Evolutionary conservation across 2,113 vertebrate species (phyloP).

Genomic region (Ia io): DNA sequence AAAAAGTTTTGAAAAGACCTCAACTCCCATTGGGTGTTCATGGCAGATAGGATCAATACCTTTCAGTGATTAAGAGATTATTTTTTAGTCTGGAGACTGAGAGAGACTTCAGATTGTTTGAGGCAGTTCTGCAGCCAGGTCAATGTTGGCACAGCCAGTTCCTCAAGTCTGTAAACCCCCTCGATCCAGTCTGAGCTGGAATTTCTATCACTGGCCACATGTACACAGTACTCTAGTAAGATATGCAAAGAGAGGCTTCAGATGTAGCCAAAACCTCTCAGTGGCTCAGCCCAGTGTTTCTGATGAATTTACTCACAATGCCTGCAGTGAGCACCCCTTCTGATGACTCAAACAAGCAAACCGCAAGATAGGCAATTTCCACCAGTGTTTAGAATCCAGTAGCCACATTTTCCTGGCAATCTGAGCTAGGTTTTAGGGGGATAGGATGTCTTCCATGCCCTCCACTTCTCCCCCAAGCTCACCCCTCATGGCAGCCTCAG

Average conservation of each 20-base stretch:
- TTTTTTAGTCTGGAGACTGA: not conserved
- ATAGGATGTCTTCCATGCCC: not conserved
- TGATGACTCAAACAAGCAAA: not conserved
- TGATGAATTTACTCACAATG: accelerated
- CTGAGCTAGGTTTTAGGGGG: not conserved
- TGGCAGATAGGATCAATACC: not conserved
- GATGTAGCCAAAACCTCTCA: not conserved
- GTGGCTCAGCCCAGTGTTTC: not conserved
- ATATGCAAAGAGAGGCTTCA: not conserved
- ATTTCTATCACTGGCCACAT: not conserved
- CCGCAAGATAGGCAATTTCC: not conserved
- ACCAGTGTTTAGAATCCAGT: not conserved
- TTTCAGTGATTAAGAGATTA: not conserved
- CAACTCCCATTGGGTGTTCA: not conserved
- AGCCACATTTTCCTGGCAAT: not conserved
- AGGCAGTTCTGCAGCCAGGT: not conserved
- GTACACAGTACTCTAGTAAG: not conserved
- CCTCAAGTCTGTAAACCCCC: not conserved
- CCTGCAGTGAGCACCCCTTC: not conserved
- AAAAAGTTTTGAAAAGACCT: not conserved
- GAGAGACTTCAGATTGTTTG: not conserved
- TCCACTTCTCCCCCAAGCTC: not conserved
- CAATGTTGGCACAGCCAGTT: not conserved
- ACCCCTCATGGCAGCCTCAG: not conserved
- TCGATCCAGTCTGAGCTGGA: not conserved